phyloP scores from a whole-genome alignment of 2,888 invertebrate species.

The Exephanes ischioxanthus region DNA sequence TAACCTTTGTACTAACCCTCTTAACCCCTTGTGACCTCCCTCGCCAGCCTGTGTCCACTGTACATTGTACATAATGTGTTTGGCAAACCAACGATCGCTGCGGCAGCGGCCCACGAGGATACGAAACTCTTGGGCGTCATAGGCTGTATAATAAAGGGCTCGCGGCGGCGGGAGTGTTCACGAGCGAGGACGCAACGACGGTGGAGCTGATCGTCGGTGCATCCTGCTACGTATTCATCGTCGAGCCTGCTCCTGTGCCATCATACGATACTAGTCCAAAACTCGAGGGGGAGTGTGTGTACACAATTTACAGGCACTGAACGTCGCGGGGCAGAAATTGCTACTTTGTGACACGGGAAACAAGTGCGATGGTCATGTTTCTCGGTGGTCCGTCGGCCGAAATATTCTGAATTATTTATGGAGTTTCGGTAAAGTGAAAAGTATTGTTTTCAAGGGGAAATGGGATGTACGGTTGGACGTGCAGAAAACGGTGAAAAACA shows the following conservation, averaged over 20 bases:
- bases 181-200: conserved; percentile 30
- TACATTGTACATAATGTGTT: conserved; percentile 35
- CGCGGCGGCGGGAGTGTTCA: conserved; percentile 10
- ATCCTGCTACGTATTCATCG: conserved; percentile 36
- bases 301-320: conserved; percentile 31
- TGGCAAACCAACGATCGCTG: conserved; percentile 1
- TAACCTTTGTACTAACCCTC: conserved; percentile 43
- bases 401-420: too few species aligned
- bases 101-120: conserved; percentile 14
- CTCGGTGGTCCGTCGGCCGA: too few species aligned
- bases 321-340: background rate
- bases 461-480: too few species aligned
- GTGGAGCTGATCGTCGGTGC: background rate
- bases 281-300: conserved; percentile 52
- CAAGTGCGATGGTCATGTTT: too few species aligned
- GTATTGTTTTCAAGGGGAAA: too few species aligned
- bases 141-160: conserved; percentile 30
- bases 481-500: too few species aligned
- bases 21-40: conserved; percentile 41
- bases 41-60: background rate
- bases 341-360: too few species aligned
- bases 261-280: conserved; percentile 47
- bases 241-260: conserved; percentile 23
- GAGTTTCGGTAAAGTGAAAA: too few species aligned
- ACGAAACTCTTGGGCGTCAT: conserved; percentile 18